Evolutionary conservation across 2,888 invertebrate genomes (phyloP).

Genomic region (Toxonevra muliebris): DNA sequence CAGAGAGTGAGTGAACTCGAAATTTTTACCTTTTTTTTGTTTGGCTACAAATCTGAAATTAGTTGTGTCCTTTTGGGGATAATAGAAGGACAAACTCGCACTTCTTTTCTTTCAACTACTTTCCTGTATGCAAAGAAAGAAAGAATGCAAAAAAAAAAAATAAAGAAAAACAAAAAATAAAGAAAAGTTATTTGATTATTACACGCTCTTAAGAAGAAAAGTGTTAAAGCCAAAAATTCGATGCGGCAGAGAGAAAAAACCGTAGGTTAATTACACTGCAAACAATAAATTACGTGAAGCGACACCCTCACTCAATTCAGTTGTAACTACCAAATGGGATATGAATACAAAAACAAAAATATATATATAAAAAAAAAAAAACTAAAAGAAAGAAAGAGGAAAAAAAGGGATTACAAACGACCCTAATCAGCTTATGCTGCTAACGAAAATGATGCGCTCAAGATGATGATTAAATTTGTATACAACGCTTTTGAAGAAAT

Average conservation of each 20-base stretch:
- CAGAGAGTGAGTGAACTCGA: neutral
- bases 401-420: slow-evolving; percentile 31
- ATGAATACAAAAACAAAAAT: too few relatives aligned
- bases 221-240: slow-evolving; percentile 43
- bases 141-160: too few relatives aligned
- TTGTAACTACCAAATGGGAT: slow-evolving; percentile 11
- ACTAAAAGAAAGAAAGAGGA: slow-evolving; percentile 28
- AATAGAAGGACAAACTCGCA: neutral
- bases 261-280: slow-evolving; percentile 54
- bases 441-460: neutral
- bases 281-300: slow-evolving; percentile 50
- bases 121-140: slow-evolving; percentile 17
- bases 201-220: slow-evolving; percentile 28
- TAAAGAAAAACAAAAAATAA: too few relatives aligned
- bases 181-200: too few relatives aligned
- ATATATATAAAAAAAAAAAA: slow-evolving; percentile 18
- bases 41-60: neutral
- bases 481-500: neutral
- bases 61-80: neutral
- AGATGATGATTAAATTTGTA: slow-evolving; percentile 50
- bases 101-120: neutral
- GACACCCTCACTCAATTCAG: slow-evolving; percentile 10
- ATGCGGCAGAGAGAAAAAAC: slow-evolving; percentile 34
- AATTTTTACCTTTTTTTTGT: neutral
- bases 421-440: slow-evolving; percentile 53